Evolutionary conservation across 2,797 vertebrate species (phyloP).

Genomic region (Catamblyrhynchus diadema): DNA sequence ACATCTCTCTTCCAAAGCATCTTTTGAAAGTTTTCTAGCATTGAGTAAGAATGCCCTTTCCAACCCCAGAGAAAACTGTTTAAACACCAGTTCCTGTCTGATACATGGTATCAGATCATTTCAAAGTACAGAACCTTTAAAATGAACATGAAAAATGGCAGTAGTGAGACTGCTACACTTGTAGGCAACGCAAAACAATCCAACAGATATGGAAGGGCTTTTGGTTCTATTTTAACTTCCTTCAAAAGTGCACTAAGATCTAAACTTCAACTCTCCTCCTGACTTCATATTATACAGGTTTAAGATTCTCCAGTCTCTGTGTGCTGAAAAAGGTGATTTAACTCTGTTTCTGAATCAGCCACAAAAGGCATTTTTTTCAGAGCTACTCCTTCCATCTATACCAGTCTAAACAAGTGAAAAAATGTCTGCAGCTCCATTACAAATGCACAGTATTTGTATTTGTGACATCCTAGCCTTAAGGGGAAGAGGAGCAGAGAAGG

Average conservation of each 20-base stretch:
- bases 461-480: neutral
- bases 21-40: neutral
- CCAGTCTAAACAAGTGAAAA: neutral
- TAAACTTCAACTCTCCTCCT: neutral
- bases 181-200: neutral
- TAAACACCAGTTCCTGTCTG: neutral
- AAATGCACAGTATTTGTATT: neutral
- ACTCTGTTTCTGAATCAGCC: neutral
- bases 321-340: neutral
- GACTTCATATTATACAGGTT: neutral
- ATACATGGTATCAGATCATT: neutral
- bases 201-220: neutral
- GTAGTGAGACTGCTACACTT: neutral
- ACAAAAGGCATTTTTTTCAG: neutral
- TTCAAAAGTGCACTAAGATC: neutral
- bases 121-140: neutral
- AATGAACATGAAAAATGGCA: accelerated
- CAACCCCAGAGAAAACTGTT: neutral
- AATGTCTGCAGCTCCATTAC: neutral
- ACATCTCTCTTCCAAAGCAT: neutral
- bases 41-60: accelerated
- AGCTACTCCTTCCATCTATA: neutral
- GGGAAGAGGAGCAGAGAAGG: neutral
- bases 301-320: neutral
- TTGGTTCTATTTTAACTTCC: neutral